Base-by-base conservation (phyloP, 2,888 invertebrate species). In the Campoletis raptor region DNA sequence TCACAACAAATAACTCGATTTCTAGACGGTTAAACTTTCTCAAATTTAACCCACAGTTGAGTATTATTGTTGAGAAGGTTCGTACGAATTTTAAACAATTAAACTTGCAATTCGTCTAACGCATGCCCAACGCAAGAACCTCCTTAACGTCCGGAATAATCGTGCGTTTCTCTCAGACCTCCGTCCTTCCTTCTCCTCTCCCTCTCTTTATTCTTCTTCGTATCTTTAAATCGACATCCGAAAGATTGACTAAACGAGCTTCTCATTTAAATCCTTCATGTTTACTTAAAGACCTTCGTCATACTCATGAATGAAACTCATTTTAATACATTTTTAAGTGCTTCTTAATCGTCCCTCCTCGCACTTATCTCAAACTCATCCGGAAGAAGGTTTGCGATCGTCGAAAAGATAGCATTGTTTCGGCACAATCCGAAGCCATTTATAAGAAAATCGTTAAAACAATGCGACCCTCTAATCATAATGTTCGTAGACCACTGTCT, bases 381-480 rank as follows among this genome's bases (percentile, higher is more conserved):
- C 42, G 66, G 77, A 82, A 69, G 70, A 85, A 82, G 24, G 52
- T 48, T 74, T 42, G 61, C 30, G 84, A 85, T 84, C 40, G 69
- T 45, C 64, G 69, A 30, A 21, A 69, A 72, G 86, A 87, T 84
- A 85, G 54, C 42, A 87, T 87, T 85, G 84, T 87, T 85, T 76
- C 54, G 52, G 54, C 30, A 2, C 42, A 81, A 69, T 79, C 40
- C 10, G 45, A 40, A 40, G 70, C 2, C 30, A 15, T 15, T 5
- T 30, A 30, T 61, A 54, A 80, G 45, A 36, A 78, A 84, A 83
- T 72, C 36, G 40, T 72, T 79, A 72, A 30, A 61, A 61, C 61
- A 30, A 30, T 61, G n/a, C n/a, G 61, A 61, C 61, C 30, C 24
- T 24, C 40, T 57, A 57, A 66, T 21, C 24, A 37, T 61, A 69